Percentiles rank a stretch among this genome's conserved stretches.
These are phyloP conservation scores for Cephus runcator DNA, from an alignment of 2,888 invertebrate genomes.

Conservation along the genomic window DNA sequence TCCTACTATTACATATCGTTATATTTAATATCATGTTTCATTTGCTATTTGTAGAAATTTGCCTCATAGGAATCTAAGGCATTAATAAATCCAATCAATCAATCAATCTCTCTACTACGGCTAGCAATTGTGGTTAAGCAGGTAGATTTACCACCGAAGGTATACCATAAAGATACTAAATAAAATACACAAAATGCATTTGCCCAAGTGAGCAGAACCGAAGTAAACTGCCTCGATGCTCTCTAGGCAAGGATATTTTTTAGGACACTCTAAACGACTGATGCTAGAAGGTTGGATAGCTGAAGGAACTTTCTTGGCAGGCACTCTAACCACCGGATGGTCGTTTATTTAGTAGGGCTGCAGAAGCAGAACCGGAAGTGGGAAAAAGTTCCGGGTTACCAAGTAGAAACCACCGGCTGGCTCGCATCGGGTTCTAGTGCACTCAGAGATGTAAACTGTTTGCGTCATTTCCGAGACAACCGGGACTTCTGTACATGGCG, in stretches of 20 bases:
- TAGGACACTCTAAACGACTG: neutral
- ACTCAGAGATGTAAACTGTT: slow-evolving; percentile 52
- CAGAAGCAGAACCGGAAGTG: neutral
- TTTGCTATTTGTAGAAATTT: too few species aligned
- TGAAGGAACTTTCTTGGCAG: neutral
- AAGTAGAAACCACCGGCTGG: neutral
- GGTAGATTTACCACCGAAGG: neutral
- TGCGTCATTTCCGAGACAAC: slow-evolving; percentile 45
- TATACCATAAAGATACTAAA: neutral
- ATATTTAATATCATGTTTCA: too few species aligned
- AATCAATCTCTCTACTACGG: neutral
- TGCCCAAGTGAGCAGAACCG: neutral
- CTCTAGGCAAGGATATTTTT: neutral
- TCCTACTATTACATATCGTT: too few species aligned
- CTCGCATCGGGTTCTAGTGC: neutral
- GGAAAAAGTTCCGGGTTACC: neutral
- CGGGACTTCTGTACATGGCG: slow-evolving; percentile 45
- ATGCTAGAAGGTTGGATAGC: neutral
- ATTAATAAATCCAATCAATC: too few species aligned
- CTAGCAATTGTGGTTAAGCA: neutral
- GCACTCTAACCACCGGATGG: slow-evolving; percentile 3
- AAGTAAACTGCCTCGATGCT: neutral
- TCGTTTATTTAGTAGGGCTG: neutral
- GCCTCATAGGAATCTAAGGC: too few species aligned
- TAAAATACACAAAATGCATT: neutral